These are phyloP conservation scores for Dendrolimus houi DNA, from an alignment of 2,888 invertebrate species.

Conservation along the genomic window DNA sequence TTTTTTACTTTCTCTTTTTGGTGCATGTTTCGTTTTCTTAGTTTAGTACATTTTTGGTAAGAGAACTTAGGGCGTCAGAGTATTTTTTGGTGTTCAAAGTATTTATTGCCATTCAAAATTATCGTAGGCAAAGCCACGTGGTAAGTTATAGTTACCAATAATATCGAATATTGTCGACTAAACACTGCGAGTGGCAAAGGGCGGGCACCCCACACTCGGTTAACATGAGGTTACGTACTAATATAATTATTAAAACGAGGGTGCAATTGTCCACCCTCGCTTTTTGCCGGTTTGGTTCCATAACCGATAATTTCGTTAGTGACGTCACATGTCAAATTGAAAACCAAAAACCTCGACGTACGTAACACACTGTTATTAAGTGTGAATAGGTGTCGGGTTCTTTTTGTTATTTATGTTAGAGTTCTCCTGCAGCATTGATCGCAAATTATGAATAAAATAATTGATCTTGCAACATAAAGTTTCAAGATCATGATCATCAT, in stretches of 20 bases:
- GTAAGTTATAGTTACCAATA: not conserved
- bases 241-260: slow-evolving; percentile 48
- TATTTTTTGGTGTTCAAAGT: too few species aligned
- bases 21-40: too few species aligned
- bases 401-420: not conserved
- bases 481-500: too few species aligned
- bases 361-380: slow-evolving; percentile 16
- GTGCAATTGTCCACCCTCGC: slow-evolving; percentile 30
- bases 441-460: too few species aligned
- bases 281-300: slow-evolving; percentile 46
- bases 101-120: too few species aligned
- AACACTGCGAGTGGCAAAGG: not conserved
- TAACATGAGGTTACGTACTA: slow-evolving; percentile 64
- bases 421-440: too few species aligned
- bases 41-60: too few species aligned
- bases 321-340: slow-evolving; percentile 22
- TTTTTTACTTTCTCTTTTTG: too few species aligned
- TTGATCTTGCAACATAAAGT: too few species aligned
- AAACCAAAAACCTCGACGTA: slow-evolving; percentile 10
- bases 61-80: too few species aligned
- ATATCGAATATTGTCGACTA: not conserved
- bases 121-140: too few species aligned
- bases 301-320: slow-evolving; percentile 40
- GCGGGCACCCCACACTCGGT: slow-evolving; percentile 17
- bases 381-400: not conserved